Base-by-base conservation (phyloP, 2,797 vertebrate genomes). In the Centroberyx gerrardi region DNA sequence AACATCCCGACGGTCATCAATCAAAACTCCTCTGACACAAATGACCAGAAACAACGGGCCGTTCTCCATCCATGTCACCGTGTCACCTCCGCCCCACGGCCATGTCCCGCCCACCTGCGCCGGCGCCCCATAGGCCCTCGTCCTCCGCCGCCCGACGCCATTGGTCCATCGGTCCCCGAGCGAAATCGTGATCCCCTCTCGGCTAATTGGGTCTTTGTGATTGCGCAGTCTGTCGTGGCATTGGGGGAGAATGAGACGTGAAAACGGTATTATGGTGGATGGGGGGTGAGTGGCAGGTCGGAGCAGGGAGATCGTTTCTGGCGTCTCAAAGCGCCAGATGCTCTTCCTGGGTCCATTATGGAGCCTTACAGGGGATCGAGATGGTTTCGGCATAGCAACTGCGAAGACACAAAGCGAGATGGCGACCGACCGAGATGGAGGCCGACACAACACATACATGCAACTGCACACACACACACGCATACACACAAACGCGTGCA, bases 1-100 rank as follows among this genome's bases (percentile, higher is more conserved):
- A 93, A 95, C 87, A 94, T 96, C 96, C 94, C 92, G 92, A 96
- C 92, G 95, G 94, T 96, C 95, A 99, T 99, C 97, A 98, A 99
- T 99, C 98, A 99, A 96, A 93, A 94, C 89, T 90, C 82, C 0
- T 4, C 84, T 97, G 98, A 98, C 98, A 97, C 90, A 95, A 98
- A 97, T 97, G 96, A 95, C 96, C 94, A 84, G 93, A 92, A 95
- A 96, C 96, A 97, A 96, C 91, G 91, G 95, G 87, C 88, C 87
- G 83, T 81, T 92, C 94, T 95, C 94, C 93, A 91, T 84, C 85
- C 87, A 84, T 87, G 92, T 87, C 89, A 87, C 58, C 79, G 90
- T 94, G 96, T 97, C 96, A 95, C 62, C 74, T 85, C 95, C 88
- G 68, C 95, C 96, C 89, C 59, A 63, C 70, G 79, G 91, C 91